Base-by-base conservation (phyloP, 2,888 invertebrate genomes). In the Aphelenchoides bicaudatus region DNA sequence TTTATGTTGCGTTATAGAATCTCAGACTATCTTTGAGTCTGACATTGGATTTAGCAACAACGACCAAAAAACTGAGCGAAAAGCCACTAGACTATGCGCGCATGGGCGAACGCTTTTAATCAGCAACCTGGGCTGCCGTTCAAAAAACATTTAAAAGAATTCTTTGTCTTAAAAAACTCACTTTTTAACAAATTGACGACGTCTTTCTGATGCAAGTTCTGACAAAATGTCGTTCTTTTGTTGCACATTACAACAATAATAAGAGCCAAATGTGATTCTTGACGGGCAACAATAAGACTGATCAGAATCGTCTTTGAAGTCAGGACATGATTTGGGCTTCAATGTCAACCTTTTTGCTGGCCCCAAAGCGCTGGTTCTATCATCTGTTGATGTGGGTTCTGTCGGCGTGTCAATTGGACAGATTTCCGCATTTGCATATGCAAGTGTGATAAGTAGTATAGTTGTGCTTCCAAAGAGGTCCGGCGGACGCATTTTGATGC, bases 271-370 rank as follows among this genome's bases (percentile, higher is more conserved):
- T 8, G 62, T 66, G 34, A 65, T 62, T 30, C 52, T 28, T 5
- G 65, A 65, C 19, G 62, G 66, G 29, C 65, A 65, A 50, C 65
- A 65, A 8, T 10, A 38, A 6, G 30, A 28, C 28, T 66, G 53
- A 13, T 34, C 38, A 21, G 39, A 46, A 21, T 54, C 47, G 38
- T 62, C 66, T 19, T 65, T 65, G 59, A 65, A 65, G 30, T 58
- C 66, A 23, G 65, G 65, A 51, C 65, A 65, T 21, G 31, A 53
- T 37, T 62, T 62, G 16, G 53, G 53, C 27, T 53, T 53, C 25
- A 53, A 29, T 46, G 49, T 8, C 16, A 53, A 19, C 5, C 6
- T 5, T n/a, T 53, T 53, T 2, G 28, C 47, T 21, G 52, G 19
- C 46, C 16, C 52, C 34, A 30, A 37, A n/a, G 43, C 16, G 23